Percentiles rank a stretch among this genome's conserved stretches.
Evolutionary conservation across 2,797 vertebrate genomes (phyloP).

Genomic region (Sebastes minor): DNA sequence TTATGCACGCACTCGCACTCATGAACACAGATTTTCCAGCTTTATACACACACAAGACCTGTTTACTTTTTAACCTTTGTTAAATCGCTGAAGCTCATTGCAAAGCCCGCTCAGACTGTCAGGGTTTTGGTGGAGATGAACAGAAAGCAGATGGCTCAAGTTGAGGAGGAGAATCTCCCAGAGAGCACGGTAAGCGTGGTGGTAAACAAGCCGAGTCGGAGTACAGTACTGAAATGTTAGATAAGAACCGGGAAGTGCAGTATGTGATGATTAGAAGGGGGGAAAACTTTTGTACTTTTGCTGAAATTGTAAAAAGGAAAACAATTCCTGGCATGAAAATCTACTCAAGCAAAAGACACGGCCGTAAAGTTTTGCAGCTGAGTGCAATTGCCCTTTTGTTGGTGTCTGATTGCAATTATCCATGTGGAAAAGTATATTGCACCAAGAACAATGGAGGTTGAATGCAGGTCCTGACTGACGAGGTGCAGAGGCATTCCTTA

Average conservation of each 20-base stretch:
- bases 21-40: neutral
- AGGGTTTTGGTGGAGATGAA: slow-evolving; percentile 16
- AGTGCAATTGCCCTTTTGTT: too few species aligned
- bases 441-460: too few species aligned
- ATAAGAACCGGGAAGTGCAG: neutral
- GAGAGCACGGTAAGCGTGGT: neutral
- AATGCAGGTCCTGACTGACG: too few species aligned
- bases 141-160: slow-evolving; percentile 43
- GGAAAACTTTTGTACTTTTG: neutral
- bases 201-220: slow-evolving; percentile 12
- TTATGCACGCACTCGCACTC: neutral
- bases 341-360: neutral
- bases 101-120: slow-evolving; percentile 36
- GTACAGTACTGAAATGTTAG: neutral
- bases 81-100: slow-evolving; percentile 20
- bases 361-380: too few species aligned
- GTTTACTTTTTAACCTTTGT: slow-evolving; percentile 24
- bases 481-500: too few species aligned
- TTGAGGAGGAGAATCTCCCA: slow-evolving; percentile 16
- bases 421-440: too few species aligned
- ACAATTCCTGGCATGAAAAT: neutral
- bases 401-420: too few species aligned
- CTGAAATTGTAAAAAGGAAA: neutral
- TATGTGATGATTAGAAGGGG: neutral
- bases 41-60: neutral